These are phyloP conservation scores for Pseudomyrmex flavicornis DNA, from an alignment of 1,140 invertebrate genomes.

Conservation along the genomic window DNA sequence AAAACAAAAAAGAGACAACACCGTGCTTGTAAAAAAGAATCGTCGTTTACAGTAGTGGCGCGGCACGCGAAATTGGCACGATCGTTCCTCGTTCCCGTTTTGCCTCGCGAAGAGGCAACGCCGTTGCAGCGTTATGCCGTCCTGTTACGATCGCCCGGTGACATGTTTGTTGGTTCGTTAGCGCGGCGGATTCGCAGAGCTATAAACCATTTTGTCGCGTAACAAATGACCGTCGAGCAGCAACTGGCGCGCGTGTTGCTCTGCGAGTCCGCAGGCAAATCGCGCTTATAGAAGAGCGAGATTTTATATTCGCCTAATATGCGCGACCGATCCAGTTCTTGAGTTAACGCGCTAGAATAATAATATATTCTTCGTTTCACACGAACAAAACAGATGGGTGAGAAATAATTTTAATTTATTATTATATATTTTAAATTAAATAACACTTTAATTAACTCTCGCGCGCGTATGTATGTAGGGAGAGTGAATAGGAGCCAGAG, in stretches of 20 bases:
- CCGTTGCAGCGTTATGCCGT: neutral
- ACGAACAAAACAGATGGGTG: too few relatives aligned
- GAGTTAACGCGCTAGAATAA: too few relatives aligned
- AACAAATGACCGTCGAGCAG: neutral
- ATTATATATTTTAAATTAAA: too few relatives aligned
- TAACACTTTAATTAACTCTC: too few relatives aligned
- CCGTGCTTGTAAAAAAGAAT: slow-evolving; percentile 27
- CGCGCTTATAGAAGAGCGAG: neutral
- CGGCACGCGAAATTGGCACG: neutral
- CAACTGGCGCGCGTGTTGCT: neutral
- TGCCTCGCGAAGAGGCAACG: neutral
- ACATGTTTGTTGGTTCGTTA: slow-evolving; percentile 51
- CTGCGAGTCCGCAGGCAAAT: neutral
- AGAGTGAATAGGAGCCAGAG: too few relatives aligned
- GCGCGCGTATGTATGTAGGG: too few relatives aligned
- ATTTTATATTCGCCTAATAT: neutral
- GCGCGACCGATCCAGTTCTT: too few relatives aligned
- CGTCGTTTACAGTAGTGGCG: slow-evolving; percentile 62
- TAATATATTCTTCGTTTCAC: too few relatives aligned
- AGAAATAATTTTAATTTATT: too few relatives aligned
- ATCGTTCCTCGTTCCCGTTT: slow-evolving; percentile 20
- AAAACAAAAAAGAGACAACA: neutral
- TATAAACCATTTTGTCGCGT: slow-evolving; percentile 9
- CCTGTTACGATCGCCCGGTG: neutral
- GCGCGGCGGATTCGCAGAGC: neutral